Base-by-base conservation (phyloP, 2,113 vertebrate genomes). In the Toxotes jaculatrix region DNA sequence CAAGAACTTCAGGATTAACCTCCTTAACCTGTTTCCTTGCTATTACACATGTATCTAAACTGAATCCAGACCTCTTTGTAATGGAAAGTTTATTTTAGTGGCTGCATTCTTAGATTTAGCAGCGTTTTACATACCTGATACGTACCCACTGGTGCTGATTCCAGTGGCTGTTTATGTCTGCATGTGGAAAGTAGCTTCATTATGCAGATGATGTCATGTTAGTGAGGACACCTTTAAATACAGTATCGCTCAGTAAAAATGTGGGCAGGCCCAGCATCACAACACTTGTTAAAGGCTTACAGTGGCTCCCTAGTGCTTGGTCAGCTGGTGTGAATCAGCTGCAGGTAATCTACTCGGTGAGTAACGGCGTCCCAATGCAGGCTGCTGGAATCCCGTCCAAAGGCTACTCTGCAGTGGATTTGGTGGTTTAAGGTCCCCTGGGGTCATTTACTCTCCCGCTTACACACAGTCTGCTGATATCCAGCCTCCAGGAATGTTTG, bases 211-310 rank as follows among this genome's bases (percentile, higher is more conserved):
- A 88, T 63, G 75, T 93, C 71, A 90, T 74, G 74, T 73, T 13
- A 38, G 40, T 82, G 70, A 86, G 72, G 67, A 70, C 78, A 68
- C 45, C 73, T 59, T 90, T 89, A 88, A 90, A 90, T 55, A 73
- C 86, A 71, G 79, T 7, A 0, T 70, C 77, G 63, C 60, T 62
- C 57, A 5, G 79, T 79, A 17, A 83, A 77, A 78, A 83, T 1
- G 9, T 19, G 19, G 57, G 16, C 67, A 16, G n/a, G 3, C 47
- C 74, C 45, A 3, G 67, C 77, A 74, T 81, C 87, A 76, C 64
- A 79, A 80, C 79, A 47, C 83, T 89, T 80, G 89, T 92, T 93
- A 89, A 91, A 80, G 72, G 87, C 86, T 93, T 66, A 83, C 4
- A 8, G 73, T 5, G 40, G 70, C 60, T 90, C 66, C 53, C 17